Conservation (phyloP, 2,113 vertebrate genomes). For the Eupsittula cactorum region DNA sequence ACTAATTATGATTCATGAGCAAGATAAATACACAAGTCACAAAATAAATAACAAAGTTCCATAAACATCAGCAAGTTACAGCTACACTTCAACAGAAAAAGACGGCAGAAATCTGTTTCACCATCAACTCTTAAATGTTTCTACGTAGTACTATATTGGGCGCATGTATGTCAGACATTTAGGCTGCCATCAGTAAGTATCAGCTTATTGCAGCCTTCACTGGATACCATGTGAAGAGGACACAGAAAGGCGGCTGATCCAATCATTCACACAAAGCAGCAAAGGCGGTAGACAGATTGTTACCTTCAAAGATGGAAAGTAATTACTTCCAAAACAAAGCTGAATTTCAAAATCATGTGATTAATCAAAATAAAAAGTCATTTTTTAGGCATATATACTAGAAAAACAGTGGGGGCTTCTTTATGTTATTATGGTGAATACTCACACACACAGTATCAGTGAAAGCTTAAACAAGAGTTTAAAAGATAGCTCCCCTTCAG, state of each 20-base stretch:
- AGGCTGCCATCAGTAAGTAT: neutral
- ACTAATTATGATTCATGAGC: neutral
- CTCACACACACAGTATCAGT: neutral
- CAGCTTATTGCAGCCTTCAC: neutral
- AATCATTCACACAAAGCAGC: neutral
- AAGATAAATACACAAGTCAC: neutral
- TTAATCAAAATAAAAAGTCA: neutral
- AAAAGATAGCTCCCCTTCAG: neutral
- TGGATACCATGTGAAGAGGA: neutral
- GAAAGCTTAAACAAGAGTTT: neutral
- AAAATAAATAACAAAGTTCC: neutral
- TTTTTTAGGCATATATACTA: neutral
- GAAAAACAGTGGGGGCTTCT: neutral
- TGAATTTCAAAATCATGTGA: neutral
- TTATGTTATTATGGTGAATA: neutral
- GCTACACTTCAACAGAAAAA: neutral
- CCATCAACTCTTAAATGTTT: neutral
- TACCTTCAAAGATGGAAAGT: neutral
- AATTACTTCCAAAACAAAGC: neutral
- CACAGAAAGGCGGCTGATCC: neutral
- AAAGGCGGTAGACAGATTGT: neutral
- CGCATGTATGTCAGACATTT: fast-evolving
- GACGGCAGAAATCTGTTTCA: neutral
- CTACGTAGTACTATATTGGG: neutral
- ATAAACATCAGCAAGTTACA: neutral